These are phyloP conservation scores for Cryptocephalus moraei DNA, from an alignment of 2,888 invertebrate species.

Conservation along the genomic window DNA sequence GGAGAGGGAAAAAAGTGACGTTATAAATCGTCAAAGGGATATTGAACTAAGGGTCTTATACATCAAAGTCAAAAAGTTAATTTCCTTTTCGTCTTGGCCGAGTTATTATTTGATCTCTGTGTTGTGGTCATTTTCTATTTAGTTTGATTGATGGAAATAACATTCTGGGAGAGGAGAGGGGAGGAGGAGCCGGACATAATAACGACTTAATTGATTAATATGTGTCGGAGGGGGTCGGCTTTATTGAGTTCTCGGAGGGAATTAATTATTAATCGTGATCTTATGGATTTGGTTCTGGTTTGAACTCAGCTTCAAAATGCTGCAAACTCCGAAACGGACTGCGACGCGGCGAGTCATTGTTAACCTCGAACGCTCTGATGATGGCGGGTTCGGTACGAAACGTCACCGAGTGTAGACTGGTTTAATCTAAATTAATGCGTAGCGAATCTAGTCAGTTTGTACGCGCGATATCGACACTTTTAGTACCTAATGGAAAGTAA, in stretches of 20 bases:
- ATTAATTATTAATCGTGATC: too few relatives aligned
- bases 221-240: constrained; percentile 1
- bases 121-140: constrained; percentile 27
- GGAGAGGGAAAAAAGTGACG: constrained; percentile 9
- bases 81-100: constrained; percentile 34
- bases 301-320: too few relatives aligned
- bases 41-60: constrained; percentile 24
- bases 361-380: too few relatives aligned
- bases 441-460: constrained; percentile 32
- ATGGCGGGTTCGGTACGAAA: too few relatives aligned
- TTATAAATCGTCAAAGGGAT: constrained; percentile 17
- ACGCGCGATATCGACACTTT: constrained; percentile 33
- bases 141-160: constrained; percentile 28
- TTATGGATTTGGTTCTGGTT: too few relatives aligned
- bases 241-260: too few relatives aligned
- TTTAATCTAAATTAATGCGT: constrained; percentile 33
- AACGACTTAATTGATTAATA: not conserved
- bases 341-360: too few relatives aligned
- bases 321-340: too few relatives aligned
- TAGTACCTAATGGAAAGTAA: constrained; percentile 37
- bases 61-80: constrained; percentile 37
- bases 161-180: constrained; percentile 4
- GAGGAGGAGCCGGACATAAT: not conserved
- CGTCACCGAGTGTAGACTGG: too few relatives aligned
- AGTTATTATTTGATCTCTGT: constrained; percentile 33